Conservation (phyloP, 2,113 vertebrate genomes). For the Triplophysa siluroides region DNA sequence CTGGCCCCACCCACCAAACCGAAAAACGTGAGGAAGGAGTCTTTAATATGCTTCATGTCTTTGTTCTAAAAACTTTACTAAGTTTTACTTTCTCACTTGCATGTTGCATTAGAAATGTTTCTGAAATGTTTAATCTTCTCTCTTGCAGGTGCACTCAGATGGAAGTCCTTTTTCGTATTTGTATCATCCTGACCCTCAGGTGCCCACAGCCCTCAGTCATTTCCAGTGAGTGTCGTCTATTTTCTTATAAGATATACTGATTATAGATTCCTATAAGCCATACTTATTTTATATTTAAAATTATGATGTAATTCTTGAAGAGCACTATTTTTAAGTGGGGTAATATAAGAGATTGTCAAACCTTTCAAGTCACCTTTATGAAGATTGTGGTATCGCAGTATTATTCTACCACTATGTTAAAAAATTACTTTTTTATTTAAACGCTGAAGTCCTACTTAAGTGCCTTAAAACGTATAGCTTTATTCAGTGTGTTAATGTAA, state of each 20-base stretch:
- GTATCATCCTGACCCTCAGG: constrained; percentile 43
- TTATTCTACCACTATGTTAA: no score
- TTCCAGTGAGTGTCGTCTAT: constrained; percentile 39
- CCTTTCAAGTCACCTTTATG: no score
- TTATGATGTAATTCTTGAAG: no score
- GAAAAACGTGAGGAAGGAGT: constrained; percentile 4
- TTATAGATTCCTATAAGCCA: neutral
- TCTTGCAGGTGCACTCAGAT: constrained; percentile 49
- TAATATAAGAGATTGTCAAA: no score
- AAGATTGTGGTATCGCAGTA: no score
- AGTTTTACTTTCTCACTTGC: neutral
- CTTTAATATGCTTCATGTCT: neutral
- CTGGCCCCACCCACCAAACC: neutral
- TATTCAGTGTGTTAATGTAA: no score
- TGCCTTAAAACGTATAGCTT: no score
- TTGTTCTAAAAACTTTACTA: neutral
- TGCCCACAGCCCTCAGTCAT: constrained; percentile 32
- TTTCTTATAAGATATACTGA: neutral
- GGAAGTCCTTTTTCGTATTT: constrained; percentile 49
- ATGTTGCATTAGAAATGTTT: neutral
- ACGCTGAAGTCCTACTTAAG: no score
- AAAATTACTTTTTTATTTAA: no score
- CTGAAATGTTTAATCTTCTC: neutral
- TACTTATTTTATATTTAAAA: no score
- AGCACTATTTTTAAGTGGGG: no score